Evolutionary conservation across 1,140 invertebrate genomes (phyloP), one percentile per base, ranked within the genome.

Genomic region (Drosophila nannoptera): DNA sequence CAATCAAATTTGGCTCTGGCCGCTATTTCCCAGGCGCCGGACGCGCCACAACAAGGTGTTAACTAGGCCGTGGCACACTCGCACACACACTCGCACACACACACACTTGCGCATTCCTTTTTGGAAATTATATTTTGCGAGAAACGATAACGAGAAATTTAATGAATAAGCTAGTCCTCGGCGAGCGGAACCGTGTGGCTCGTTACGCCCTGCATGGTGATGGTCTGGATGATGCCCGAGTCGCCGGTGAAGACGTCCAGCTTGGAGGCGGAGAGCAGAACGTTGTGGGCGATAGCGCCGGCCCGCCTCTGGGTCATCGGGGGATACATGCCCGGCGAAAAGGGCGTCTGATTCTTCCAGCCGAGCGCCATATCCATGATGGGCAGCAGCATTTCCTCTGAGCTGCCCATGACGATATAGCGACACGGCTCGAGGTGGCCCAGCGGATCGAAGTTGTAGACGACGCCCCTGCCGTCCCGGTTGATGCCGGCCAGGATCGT

Each of bases 1-100:
- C 70, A 77, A 81, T 83, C 78, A 82, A 83, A 82, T 78, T 82
- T 74, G 32, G 16, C 5, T 61, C 59, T 60, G 62, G 74, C 71
- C 48, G 61, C 72, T 80, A 75, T 75, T 80, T 76, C 45, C 63
- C 32, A 14, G 32, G 33, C 42, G 33, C 62, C 52, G 33, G 12
- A 29, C 43, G 29, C 32, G 16, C 32, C 53, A 68, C 72, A 75
- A 78, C 72, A 82, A 66, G 63, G 55, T 78, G 78, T 75, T 82
- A 82, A 82, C 75, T 82, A 76, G 71, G 66, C 52, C 29, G 45
- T 32, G 55, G 45, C 32, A 56, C 73, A 64, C 66, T 62, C 77
- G 72, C 52, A 45, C 40, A 52, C 46, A 55, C 43, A 35, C 11
- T 11, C 14, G 8, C 31, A 49, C 66, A 52, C 40, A 38, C 42